Evolutionary conservation across 2,113 vertebrate genomes (phyloP).

Genomic region (Psephotus haematonotus): DNA sequence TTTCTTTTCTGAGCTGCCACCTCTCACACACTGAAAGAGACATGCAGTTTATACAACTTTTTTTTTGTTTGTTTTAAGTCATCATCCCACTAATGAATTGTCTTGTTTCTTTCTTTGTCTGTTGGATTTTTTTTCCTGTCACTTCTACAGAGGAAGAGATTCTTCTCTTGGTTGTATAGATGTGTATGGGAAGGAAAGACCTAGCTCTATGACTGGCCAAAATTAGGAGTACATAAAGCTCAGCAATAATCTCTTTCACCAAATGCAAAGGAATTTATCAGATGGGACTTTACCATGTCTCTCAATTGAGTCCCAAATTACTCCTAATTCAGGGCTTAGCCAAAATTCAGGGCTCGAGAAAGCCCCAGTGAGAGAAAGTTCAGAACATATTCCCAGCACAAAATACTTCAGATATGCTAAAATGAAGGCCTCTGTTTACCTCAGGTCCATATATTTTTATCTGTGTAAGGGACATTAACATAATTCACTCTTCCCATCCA

Average conservation of each 20-base stretch:
- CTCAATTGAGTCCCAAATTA: background rate
- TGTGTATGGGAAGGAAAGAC: background rate
- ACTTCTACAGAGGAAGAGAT: background rate
- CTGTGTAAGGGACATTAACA: background rate
- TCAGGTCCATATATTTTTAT: background rate
- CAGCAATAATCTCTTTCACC: background rate
- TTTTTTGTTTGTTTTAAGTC: background rate
- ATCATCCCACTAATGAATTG: background rate
- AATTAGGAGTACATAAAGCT: background rate
- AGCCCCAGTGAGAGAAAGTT: background rate
- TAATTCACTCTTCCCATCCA: background rate
- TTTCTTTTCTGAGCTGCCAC: constrained; percentile 15
- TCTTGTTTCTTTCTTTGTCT: background rate
- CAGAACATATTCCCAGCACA: background rate
- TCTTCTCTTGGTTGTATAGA: background rate
- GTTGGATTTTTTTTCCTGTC: background rate
- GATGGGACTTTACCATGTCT: background rate
- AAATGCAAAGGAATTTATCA: background rate
- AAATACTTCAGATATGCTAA: background rate
- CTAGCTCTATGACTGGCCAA: background rate
- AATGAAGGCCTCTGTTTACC: background rate
- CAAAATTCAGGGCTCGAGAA: background rate
- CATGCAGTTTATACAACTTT: background rate
- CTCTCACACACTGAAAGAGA: background rate
- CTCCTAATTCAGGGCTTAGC: background rate